phyloP scores from a whole-genome alignment of 2,113 vertebrate species.

The Chaetura pelagica region DNA sequence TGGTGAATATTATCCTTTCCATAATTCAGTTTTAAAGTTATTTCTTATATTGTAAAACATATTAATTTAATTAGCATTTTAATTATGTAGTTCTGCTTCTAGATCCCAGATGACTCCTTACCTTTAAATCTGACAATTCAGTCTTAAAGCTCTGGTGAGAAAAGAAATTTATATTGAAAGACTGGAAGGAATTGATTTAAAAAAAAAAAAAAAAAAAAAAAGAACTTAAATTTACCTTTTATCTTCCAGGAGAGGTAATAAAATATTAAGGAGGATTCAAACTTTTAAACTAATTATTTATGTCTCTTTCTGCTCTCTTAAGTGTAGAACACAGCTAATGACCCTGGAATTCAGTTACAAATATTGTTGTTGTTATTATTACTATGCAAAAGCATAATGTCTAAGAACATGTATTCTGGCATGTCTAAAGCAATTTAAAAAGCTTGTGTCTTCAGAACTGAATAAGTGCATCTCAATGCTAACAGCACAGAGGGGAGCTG shows the following conservation, averaged over 20 bases:
- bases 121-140: neutral
- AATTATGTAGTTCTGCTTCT: neutral
- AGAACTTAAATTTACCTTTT: neutral
- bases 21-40: neutral
- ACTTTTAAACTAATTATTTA: neutral
- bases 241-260: neutral
- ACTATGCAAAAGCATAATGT: neutral
- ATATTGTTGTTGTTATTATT: neutral
- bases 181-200: neutral
- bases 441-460: neutral
- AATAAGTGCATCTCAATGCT: neutral
- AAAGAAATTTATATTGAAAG: neutral
- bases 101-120: neutral
- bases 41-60: neutral
- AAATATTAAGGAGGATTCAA: neutral
- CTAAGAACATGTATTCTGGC: neutral
- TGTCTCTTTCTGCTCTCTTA: neutral
- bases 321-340: neutral
- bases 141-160: neutral
- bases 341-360: neutral
- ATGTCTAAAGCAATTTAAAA: neutral
- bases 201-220: neutral
- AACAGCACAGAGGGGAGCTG: neutral
- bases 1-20: neutral
- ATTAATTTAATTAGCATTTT: neutral